phyloP scores from a whole-genome alignment of 1,140 invertebrate species.

The Pseudachorutes palmiensis region DNA sequence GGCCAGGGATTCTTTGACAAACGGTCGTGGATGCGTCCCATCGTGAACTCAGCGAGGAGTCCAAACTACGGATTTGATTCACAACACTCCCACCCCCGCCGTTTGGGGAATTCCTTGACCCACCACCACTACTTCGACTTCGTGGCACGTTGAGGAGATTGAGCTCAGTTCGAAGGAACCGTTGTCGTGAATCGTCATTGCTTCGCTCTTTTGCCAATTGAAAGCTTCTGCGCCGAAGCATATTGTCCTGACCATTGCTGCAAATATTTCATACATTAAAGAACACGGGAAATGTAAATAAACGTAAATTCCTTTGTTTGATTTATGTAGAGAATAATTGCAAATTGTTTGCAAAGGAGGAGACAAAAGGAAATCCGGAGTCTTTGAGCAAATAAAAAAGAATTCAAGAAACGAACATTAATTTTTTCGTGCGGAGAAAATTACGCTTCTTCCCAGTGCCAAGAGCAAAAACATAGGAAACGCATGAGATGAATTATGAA shows the following conservation, averaged over 20 bases:
- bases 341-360: conserved; percentile 8
- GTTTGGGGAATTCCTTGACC: background rate
- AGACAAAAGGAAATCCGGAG: background rate
- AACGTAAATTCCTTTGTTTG: background rate
- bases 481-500: background rate
- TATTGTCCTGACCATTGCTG: background rate
- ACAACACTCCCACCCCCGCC: conserved; percentile 19
- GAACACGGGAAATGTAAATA: background rate
- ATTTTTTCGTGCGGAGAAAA: background rate
- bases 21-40: conserved; percentile 34
- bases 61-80: conserved; percentile 33
- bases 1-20: conserved; percentile 35
- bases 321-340: background rate
- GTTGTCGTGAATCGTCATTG: background rate
- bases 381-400: background rate
- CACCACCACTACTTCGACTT: background rate
- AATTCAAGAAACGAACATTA: background rate
- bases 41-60: conserved; percentile 29
- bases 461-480: background rate
- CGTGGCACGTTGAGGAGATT: background rate
- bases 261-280: background rate
- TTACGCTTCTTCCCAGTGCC: background rate
- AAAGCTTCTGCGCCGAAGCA: background rate
- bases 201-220: background rate
- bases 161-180: conserved; percentile 1